phyloP scores from a whole-genome alignment of 2,113 vertebrate genomes.

The Scartelaos histophorus region DNA sequence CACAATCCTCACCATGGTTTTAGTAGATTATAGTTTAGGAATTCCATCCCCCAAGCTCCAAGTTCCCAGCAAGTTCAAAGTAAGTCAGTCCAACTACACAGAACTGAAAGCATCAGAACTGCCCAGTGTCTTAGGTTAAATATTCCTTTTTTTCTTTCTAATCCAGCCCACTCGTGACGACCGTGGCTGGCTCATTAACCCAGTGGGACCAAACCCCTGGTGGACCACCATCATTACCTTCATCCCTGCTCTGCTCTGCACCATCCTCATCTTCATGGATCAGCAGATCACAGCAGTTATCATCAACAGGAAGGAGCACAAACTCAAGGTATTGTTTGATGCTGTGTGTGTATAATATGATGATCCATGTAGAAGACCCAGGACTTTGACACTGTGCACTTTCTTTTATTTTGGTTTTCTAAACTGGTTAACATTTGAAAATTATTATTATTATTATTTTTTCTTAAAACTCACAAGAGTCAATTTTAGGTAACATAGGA shows the following conservation, averaged over 20 bases:
- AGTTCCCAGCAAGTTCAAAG: conserved; percentile 97
- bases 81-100: conserved; percentile 54
- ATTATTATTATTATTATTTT: too few species aligned
- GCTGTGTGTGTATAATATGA: too few species aligned
- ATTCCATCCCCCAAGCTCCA: conserved; percentile 96
- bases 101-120: not conserved
- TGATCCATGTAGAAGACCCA: too few species aligned
- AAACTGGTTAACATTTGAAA: too few species aligned
- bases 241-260: conserved; percentile 95
- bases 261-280: conserved; percentile 99
- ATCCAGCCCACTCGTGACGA: conserved; percentile 94
- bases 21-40: conserved; percentile 90
- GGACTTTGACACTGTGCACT: too few species aligned
- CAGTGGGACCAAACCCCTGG: conserved; percentile 97
- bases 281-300: conserved; percentile 99
- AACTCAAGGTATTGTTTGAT: conserved; percentile 86
- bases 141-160: not conserved
- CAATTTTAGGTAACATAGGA: too few species aligned
- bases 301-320: conserved; percentile 99
- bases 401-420: too few species aligned
- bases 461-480: too few species aligned
- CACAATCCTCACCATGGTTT: conserved; percentile 94
- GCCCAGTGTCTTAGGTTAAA: not conserved
- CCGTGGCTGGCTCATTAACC: conserved; percentile 94
- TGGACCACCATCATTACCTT: conserved; percentile 91